Base-by-base conservation (phyloP, 2,797 vertebrate genomes). In the Loriculus beryllinus region DNA sequence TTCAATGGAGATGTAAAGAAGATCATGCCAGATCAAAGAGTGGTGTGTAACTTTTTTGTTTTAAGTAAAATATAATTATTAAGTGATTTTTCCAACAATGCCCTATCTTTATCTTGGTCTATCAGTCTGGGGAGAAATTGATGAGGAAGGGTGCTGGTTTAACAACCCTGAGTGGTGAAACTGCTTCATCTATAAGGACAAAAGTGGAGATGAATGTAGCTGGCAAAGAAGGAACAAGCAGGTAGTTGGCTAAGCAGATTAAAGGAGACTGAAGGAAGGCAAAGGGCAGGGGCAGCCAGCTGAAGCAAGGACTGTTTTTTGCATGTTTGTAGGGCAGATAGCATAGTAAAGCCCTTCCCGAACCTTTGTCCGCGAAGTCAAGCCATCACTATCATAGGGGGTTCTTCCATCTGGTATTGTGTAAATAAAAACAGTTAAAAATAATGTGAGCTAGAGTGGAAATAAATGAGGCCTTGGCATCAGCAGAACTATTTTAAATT, bases 1-100 rank as follows among this genome's bases (percentile, higher is more conserved):
- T 95, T 96, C 54, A 98, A 98, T 10, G 97, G 98, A 26, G 98
- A 98, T 35, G 16, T 98, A 88, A 98, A 98, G 93, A 97, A 97
- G 76, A 94, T 96, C 19, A 90, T 97, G 89, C 90, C 97, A 31
- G 97, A 98, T 49, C 97, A 97, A 71, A 98, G 87, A 72, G 95
- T 97, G 97, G 97, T 98, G 82, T 40, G 97, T 97, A 47, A 9
- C 14, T 25, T 22, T 64, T 18, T 5, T 6, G 14, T 88, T 82
- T 91, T 22, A 54, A 37, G 18, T 39, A 65, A 71, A 80, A 86
- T 33, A 20, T 47, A 70, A 54, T 47, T 0, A 33, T 48, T 52
- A 69, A 63, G n/a, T 5, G 2, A 48, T 77, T 90, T 90, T 87
- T 76, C 28, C 43, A 89, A 26, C 23, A 72, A 22, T 28, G 7